These are phyloP conservation scores for Cryptocheilus praepositus DNA, from an alignment of 2,888 invertebrate species.

Conservation along the genomic window DNA sequence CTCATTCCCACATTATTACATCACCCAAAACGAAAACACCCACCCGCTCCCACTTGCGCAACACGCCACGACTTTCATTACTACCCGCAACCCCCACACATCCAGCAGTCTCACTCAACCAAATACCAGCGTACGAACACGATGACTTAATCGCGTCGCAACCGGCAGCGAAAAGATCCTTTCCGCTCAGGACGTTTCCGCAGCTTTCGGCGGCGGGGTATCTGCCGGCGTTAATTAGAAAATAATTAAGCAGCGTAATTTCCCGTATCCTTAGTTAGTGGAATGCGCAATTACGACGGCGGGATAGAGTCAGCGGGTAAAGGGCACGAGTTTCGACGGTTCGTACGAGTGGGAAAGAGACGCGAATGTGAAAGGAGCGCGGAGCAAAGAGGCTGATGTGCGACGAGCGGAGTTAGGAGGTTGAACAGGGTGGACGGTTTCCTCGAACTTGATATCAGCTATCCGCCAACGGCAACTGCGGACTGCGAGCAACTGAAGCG, in stretches of 20 bases:
- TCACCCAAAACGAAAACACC: too few relatives aligned
- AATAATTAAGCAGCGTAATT: constrained; percentile 58
- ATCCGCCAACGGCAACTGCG: constrained; percentile 29
- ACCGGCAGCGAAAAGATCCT: too few relatives aligned
- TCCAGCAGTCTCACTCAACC: too few relatives aligned
- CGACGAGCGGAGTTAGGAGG: background rate
- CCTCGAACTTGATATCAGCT: constrained; percentile 21
- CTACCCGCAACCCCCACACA: too few relatives aligned
- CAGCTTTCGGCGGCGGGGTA: background rate
- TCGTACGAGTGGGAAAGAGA: background rate
- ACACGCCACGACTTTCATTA: too few relatives aligned
- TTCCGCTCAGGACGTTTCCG: too few relatives aligned
- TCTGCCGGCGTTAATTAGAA: constrained; percentile 51
- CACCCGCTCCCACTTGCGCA: too few relatives aligned
- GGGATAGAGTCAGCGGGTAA: too few relatives aligned
- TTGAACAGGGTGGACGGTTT: constrained; percentile 3
- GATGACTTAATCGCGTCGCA: too few relatives aligned
- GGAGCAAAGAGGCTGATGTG: background rate
- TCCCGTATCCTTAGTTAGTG: constrained; percentile 59
- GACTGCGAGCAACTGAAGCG: constrained; percentile 6
- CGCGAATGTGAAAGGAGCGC: background rate
- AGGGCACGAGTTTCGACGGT: too few relatives aligned
- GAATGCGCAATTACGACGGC: constrained; percentile 53
- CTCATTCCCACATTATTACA: too few relatives aligned
- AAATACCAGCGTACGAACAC: too few relatives aligned